Base-by-base conservation (phyloP, 2,888 invertebrate genomes). In the Drosophila recens region DNA sequence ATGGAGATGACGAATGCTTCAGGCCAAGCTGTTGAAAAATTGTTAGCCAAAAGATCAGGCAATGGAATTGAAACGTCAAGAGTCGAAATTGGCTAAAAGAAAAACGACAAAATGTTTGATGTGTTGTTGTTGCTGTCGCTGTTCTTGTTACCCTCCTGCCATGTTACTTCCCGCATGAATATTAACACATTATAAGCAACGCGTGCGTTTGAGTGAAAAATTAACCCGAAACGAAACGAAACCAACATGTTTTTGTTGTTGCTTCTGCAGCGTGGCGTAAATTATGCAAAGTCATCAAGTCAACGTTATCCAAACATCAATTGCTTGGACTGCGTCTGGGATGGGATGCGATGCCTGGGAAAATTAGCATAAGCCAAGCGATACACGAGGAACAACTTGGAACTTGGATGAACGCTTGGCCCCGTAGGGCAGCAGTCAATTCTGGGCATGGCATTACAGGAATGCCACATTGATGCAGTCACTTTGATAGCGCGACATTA, bases 401-500 rank as follows among this genome's bases (percentile, higher is more conserved):
- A 23, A 63, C 71, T 71, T 56, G 66, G 69, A 72, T 75, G 72
- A 72, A 70, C 74, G 64, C 63, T 59, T 57, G 66, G 67, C 70
- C 80, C 89, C 64, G 68, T 75, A 69, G 79, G 78, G 75, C 74
- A 74, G 15, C 42, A 74, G 15, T 42, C 61, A 66, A 38, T 65
- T 51, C 69, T 36, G 61, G 70, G 46, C 54, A 15, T 48, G 46
- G 67, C 65, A 75, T 73, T 67, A 64, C 75, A 71, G 72, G 72
- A 79, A 79, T 72, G 80, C 79, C 82, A 80, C 78, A 66, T 79
- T 80, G 91, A 92, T 91, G 91, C 90, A 91, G 87, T 91, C 89
- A 82, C 87, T 90, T 87, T 87, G 91, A 91, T 91, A 91, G 90
- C 87, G 87, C 88, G 90, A 92, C 91, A 92, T 92, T 92, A 92